Base-by-base conservation (phyloP, 64 coral and sea anemone genomes). In the Astreopora myriophthalma region DNA sequence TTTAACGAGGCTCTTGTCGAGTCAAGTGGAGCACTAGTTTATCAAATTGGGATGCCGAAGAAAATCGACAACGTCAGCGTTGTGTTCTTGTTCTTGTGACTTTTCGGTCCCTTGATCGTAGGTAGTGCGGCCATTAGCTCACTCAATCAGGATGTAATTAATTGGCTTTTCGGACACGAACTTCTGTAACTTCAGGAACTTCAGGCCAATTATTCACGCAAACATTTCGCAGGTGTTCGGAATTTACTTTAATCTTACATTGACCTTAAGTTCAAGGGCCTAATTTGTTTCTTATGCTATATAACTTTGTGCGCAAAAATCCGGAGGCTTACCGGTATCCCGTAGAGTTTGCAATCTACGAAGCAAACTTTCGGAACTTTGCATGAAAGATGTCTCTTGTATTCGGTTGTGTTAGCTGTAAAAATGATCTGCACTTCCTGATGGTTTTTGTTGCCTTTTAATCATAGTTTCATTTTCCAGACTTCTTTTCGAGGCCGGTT, bases 51-150 rank as follows among this genome's bases (percentile, higher is more conserved):
- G 32, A n/a, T 10, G 51, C 17, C 22, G 22, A 34, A 60, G 26
- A 80, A 25, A 62, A 57, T 63, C 29, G 48, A 20, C 60, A 60
- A 83, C 33, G 63, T 65, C 31, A 24, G 9, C 52, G 30, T n/a
- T n/a, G n/a, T n/a, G n/a, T n/a, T 22, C 27, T 64, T 9, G 52
- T 83, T 37, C 49, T 65, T 33, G 24, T 83, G 52, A 83, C 79
- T 83, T 61, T 49, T 83, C 33, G 0, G 31, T 38, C 79, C 61
- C 39, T 63, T 83, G 33, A 0, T 65, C 55, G 32, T 32, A 31
- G 25, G n/a, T n/a, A n/a, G n/a, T n/a, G 75, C 75, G 46, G 75
- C 75, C 75, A 78, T 78, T 78, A 55, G 38, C 42, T 78, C 23
- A 17, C 42, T 55, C 8, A 31, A 51, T 64, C 10, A 34, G 60